A percentile compares a stretch with the other conserved stretches of the same genome.
Evolutionary conservation across 2,113 vertebrate species (phyloP).

Genomic region (Anser brachyrhynchus): DNA sequence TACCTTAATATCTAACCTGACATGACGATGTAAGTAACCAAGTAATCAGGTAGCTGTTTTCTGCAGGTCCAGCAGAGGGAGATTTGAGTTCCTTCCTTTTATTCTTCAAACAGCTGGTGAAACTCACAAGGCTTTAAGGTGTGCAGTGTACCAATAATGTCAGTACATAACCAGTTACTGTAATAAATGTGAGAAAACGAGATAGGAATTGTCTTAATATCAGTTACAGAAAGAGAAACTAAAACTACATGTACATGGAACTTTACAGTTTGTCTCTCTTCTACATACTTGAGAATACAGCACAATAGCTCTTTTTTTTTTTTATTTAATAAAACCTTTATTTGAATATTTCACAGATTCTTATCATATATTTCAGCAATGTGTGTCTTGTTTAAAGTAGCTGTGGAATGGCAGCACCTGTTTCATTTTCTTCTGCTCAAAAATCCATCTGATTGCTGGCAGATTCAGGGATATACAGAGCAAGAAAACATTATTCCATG

Average conservation of each 20-base stretch:
- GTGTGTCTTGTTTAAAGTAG: neutral
- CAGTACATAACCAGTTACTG: neutral
- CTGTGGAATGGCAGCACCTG: neutral
- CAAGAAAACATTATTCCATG: conserved; percentile 5
- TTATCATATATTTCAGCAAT: neutral
- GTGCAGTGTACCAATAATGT: neutral
- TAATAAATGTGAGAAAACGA: neutral
- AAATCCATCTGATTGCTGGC: conserved; percentile 23
- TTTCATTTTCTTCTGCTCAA: conserved; percentile 46
- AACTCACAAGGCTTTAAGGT: neutral
- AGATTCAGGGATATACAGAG: neutral
- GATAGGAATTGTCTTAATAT: neutral
- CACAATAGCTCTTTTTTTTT: neutral
- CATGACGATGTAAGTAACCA: neutral
- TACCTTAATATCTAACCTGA: neutral
- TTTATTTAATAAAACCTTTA: neutral
- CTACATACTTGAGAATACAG: neutral
- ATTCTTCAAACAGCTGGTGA: neutral
- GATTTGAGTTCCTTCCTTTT: neutral
- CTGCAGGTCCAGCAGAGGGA: neutral
- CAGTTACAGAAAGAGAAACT: neutral
- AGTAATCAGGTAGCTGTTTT: neutral
- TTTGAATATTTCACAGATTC: neutral
- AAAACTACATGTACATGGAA: neutral
- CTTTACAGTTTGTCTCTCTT: neutral